Conservation (phyloP, 2,113 vertebrate genomes). For the Scopus umbretta region DNA sequence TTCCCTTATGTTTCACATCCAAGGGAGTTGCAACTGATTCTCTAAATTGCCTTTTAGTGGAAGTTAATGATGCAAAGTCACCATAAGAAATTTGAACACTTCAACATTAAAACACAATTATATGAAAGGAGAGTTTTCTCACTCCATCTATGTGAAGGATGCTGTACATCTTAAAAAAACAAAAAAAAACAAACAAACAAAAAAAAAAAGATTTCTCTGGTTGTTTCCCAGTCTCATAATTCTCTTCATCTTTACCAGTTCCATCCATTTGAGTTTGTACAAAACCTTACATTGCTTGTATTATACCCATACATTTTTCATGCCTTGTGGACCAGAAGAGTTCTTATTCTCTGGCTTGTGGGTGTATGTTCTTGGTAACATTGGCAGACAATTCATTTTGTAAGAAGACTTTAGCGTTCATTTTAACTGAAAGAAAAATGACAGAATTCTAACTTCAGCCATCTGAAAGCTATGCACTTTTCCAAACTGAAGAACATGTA, state of each 20-base stretch:
- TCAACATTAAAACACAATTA: not conserved
- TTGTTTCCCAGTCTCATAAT: not conserved
- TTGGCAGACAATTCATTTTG: not conserved
- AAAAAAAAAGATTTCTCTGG: not conserved
- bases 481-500: not conserved
- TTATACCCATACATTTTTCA: not conserved
- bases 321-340: not conserved
- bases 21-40: not conserved
- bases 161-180: too few species aligned
- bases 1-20: not conserved
- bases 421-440: not conserved
- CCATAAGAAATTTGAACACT: not conserved
- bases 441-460: not conserved
- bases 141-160: not conserved
- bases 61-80: not conserved
- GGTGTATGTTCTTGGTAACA: not conserved
- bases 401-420: not conserved
- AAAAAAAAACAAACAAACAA: not conserved
- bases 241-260: not conserved
- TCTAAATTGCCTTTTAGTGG: not conserved
- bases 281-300: not conserved
- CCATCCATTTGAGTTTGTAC: not conserved
- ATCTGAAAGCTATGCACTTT: not conserved
- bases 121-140: not conserved
- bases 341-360: not conserved